Percentiles rank a stretch among this genome's conserved stretches.
These are phyloP conservation scores for Struthio camelus DNA, from an alignment of 2,113 vertebrate species.

Conservation along the genomic window DNA sequence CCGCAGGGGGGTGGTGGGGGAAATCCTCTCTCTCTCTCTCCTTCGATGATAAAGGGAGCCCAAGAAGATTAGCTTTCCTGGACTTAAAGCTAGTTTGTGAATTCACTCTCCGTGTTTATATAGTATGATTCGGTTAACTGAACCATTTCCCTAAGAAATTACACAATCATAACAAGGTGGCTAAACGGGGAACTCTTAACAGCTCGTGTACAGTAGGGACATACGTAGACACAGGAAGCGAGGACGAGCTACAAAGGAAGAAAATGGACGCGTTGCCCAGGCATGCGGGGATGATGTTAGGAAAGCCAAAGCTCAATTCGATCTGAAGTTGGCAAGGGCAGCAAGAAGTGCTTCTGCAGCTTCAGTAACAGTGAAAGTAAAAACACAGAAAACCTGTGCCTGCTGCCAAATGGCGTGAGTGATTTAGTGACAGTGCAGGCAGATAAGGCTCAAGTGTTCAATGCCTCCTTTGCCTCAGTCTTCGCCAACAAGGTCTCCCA, in stretches of 20 bases:
- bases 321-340: neutral
- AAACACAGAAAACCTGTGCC: no score
- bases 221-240: no score
- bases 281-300: no score
- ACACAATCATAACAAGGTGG: neutral
- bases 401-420: no score
- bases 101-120: neutral
- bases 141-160: neutral
- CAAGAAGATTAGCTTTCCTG: neutral
- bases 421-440: no score
- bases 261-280: neutral
- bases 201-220: neutral
- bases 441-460: no score
- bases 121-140: neutral
- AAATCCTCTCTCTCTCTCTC: neutral
- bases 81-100: neutral
- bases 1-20: neutral
- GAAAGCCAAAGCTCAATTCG: neutral
- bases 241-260: neutral
- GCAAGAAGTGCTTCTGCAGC: no score
- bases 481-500: no score
- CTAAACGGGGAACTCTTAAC: neutral
- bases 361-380: no score
- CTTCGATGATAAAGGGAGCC: neutral
- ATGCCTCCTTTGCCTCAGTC: no score